Evolutionary conservation across 2,113 vertebrate species (phyloP).

Genomic region (Ploceus nigricollis): DNA sequence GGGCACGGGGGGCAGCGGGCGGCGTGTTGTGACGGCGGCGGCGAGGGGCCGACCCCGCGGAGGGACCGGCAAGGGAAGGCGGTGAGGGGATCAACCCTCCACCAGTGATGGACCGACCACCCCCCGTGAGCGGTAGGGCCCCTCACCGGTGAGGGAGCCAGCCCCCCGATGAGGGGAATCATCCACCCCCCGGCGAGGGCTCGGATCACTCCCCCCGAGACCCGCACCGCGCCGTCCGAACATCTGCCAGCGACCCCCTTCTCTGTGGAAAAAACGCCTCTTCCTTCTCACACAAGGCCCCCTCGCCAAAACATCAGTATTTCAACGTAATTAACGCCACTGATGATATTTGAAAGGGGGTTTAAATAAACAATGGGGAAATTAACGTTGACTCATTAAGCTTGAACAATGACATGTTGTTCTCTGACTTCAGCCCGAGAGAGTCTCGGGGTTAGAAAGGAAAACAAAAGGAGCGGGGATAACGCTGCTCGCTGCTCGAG

Average conservation of each 20-base stretch:
- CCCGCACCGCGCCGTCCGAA: too few species aligned
- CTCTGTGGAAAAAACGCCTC: background rate
- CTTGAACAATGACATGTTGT: slow-evolving; percentile 51
- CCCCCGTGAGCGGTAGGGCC: background rate
- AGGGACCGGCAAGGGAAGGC: background rate
- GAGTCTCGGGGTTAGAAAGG: background rate
- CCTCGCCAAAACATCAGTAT: background rate
- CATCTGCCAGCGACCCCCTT: background rate
- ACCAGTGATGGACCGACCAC: background rate
- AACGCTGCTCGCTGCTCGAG: background rate
- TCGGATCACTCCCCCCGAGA: too few species aligned
- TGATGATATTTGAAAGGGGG: background rate
- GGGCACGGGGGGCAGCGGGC: background rate
- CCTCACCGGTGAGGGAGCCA: background rate
- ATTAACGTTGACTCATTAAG: slow-evolving; percentile 40
- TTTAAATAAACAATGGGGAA: slow-evolving; percentile 5
- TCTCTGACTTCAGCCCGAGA: background rate
- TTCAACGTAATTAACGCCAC: background rate
- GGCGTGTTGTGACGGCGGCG: background rate
- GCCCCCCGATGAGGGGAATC: background rate
- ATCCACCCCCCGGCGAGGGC: background rate
- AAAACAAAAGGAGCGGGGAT: background rate
- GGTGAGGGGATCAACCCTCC: background rate
- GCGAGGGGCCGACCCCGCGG: background rate
- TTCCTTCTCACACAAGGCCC: background rate